Base-by-base conservation (phyloP, 2,888 invertebrate genomes). In the Rhaphigaster nebulosa region DNA sequence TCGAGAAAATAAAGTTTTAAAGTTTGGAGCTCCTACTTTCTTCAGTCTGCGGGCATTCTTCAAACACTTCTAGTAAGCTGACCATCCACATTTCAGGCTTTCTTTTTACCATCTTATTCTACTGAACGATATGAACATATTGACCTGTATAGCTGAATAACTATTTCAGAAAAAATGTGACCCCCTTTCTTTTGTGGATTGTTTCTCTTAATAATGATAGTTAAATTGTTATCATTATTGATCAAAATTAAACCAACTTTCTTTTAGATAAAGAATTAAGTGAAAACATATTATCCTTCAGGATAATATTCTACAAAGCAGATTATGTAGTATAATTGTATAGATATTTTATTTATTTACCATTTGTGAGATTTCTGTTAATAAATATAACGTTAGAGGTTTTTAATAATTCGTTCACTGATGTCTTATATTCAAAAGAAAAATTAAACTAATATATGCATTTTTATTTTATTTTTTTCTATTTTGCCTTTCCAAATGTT, bases 261-360 rank as follows among this genome's bases (percentile, higher is more conserved):
- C 84, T n/a, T 45, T 45, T 84, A 45, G 8, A 84, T n/a, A 3
- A 84, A 26, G 8, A 41, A 80, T 26, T 45, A 45, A 84, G 4
- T 26, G 20, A 26, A 84, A 26, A 84, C 12, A 13, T 15, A 41
- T 80, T 29, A 45, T 80, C 45, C n/a, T n/a, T 84, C 84, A n/a
- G 23, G 23, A 18, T 45, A 5, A 8, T 12, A 76, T 76, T 76
- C 38, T 76, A 45, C n/a, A n/a, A n/a, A 84, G n/a, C 45, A 84
- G 12, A 84, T 84, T 84, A 5, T 45, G 84, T 84, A 15, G 38
- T 76, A 76, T 76, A 76, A 76, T 76, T 76, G 70, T 76, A 76
- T 76, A 76, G 70, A 38, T 76, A 76, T 76, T 70, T 70, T 70
- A 70, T 70, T 76, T 76, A 76, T 76, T 76, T 76, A 38, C 20